Percentiles rank a stretch among this genome's conserved stretches.
phyloP scores from a whole-genome alignment of 2,797 vertebrate species.

The Carcharodon carcharias region DNA sequence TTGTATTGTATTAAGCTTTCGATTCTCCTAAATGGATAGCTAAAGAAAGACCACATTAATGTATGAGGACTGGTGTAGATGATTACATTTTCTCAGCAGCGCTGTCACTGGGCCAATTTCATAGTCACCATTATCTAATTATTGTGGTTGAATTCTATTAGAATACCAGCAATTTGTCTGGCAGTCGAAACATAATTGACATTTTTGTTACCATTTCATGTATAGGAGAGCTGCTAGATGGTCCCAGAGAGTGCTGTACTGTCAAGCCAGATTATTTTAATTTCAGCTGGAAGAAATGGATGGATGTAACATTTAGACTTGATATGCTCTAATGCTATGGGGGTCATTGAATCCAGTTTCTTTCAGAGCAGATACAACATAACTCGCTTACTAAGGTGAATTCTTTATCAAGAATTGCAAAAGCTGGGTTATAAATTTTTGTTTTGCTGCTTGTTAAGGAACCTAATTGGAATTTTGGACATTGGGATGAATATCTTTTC shows the following conservation, averaged over 20 bases:
- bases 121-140: conserved; percentile 68
- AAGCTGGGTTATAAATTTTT: not conserved
- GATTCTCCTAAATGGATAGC: conserved; percentile 67
- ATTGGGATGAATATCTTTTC: not conserved
- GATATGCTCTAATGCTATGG: not conserved
- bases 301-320: conserved; percentile 18
- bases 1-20: conserved; percentile 61
- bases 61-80: conserved; percentile 65
- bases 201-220: conserved; percentile 62
- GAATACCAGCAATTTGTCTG: conserved; percentile 63
- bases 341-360: not conserved
- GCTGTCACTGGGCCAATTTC: conserved; percentile 66
- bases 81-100: conserved; percentile 66
- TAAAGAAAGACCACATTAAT: conserved; percentile 66
- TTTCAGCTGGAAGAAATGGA: conserved; percentile 48
- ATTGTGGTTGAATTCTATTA: conserved; percentile 67
- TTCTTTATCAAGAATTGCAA: not conserved
- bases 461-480: not conserved
- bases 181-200: conserved; percentile 65
- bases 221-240: conserved; percentile 55
- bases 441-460: not conserved
- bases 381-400: not conserved
- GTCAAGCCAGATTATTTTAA: conserved; percentile 58
- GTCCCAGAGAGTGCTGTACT: conserved; percentile 55
- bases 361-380: not conserved